Evolutionary conservation across 2,888 invertebrate genomes (phyloP), one percentile per base, ranked within the genome.

Genomic region (Scaptomyza reducta): DNA sequence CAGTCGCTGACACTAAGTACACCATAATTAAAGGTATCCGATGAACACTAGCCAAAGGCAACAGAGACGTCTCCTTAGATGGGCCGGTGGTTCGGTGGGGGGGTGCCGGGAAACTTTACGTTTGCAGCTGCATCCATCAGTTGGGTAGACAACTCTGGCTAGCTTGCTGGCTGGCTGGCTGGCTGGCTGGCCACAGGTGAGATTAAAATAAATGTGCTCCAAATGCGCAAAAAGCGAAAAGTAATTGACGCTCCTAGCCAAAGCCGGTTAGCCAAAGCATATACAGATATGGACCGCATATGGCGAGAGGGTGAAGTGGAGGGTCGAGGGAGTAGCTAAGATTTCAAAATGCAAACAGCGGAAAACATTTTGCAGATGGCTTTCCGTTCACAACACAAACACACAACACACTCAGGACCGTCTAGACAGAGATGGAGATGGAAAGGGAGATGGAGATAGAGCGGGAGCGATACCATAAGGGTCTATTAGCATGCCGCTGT

Each of bases 181-280:
- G 3, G 40, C 16, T 10, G 2, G 38, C 22, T 35, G 47, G 45
- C 71, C 70, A 40, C 65, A 88, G 83, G 88, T 88, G 88, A 87
- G 88, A 87, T 88, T 87, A 77, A 88, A 87, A 87, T 83, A 81
- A 87, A 87, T 87, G 85, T 88, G 87, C 83, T 87, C 88, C 87
- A 87, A 87, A 88, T 87, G 88, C 81, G 77, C 86, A 86, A 86
- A 86, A 81, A 77, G 86, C 87, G 87, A 77, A 83, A 87, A 83
- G 84, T 86, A 87, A 86, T 86, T 86, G 87, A 87, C 79, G 86
- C 82, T 67, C 71, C 74, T 25, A 45, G 66, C 54, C 46, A n/a
- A 58, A 74, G 71, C 76, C 74, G 74, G 74, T 77, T 74, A 47
- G 71, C 68, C 56, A 35, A 29, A 64, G 56, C n/a, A n/a, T n/a